phyloP scores from a whole-genome alignment of 2,797 vertebrate species.

The Lithobates pipiens region DNA sequence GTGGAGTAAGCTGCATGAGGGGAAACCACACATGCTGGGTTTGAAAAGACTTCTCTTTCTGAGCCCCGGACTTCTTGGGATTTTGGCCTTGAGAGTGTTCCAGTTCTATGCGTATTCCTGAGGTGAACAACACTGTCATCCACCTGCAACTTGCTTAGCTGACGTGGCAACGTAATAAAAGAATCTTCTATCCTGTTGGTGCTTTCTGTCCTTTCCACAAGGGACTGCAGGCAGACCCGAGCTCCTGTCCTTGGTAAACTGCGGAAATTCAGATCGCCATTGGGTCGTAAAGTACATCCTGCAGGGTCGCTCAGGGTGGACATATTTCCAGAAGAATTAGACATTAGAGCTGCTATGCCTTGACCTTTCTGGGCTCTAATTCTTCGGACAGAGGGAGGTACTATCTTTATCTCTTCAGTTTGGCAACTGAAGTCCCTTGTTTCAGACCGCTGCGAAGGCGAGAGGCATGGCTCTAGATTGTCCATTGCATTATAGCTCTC shows the following conservation, averaged over 20 bases:
- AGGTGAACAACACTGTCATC: slow-evolving; percentile 80
- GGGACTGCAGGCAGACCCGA: slow-evolving; percentile 82
- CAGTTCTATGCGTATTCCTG: slow-evolving; percentile 75
- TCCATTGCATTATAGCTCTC: slow-evolving; percentile 89
- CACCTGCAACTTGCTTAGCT: slow-evolving; percentile 80
- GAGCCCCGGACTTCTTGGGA: slow-evolving; percentile 85
- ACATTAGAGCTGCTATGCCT: slow-evolving; percentile 90
- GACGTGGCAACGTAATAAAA: slow-evolving; percentile 68
- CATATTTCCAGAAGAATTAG: slow-evolving; percentile 90
- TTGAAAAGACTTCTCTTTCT: slow-evolving; percentile 74
- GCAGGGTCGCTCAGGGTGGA: slow-evolving; percentile 83
- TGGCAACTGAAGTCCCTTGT: slow-evolving; percentile 93
- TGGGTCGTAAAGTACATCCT: slow-evolving; percentile 78
- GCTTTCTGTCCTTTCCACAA: slow-evolving; percentile 79
- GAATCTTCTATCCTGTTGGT: slow-evolving; percentile 77
- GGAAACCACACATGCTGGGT: slow-evolving; percentile 86
- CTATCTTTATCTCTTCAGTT: slow-evolving; percentile 90
- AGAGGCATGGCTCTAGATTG: slow-evolving; percentile 80
- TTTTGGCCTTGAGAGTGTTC: slow-evolving; percentile 78
- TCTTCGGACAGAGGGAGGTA: slow-evolving; percentile 93
- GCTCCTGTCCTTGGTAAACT: slow-evolving; percentile 89
- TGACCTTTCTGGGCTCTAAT: slow-evolving; percentile 94
- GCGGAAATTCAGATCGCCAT: slow-evolving; percentile 84
- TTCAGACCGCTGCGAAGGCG: slow-evolving; percentile 76
- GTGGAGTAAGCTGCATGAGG: slow-evolving; percentile 90